Percentiles rank a stretch among this genome's conserved stretches.
Conservation (phyloP, 2,888 invertebrate species). For the Eristalis intricaria region DNA sequence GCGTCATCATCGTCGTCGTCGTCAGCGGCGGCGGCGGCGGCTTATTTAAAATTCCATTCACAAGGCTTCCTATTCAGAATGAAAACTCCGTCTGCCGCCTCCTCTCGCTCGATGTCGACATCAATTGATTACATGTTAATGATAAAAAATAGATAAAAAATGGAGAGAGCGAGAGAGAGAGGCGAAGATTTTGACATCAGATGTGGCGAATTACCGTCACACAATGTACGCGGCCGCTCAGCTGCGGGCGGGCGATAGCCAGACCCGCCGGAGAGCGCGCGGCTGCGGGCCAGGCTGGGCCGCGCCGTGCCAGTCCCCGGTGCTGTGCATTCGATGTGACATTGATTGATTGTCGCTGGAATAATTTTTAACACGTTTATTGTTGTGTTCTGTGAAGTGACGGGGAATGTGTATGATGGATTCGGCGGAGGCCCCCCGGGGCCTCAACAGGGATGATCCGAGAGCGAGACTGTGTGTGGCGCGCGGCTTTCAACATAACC, state of each 20-base stretch:
- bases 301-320: background rate
- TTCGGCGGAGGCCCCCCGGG: background rate
- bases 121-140: slow-evolving; percentile 71
- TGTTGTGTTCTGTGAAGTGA: slow-evolving; percentile 37
- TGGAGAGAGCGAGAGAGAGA: background rate
- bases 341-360: slow-evolving; percentile 67
- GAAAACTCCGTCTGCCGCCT: slow-evolving; percentile 56
- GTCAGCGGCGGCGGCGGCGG: slow-evolving; percentile 25
- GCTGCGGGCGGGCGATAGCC: too few relatives aligned
- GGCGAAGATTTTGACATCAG: slow-evolving; percentile 62
- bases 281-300: background rate
- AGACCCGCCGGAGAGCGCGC: background rate
- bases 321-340: slow-evolving; percentile 51
- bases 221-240: slow-evolving; percentile 7
- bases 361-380: slow-evolving; percentile 66
- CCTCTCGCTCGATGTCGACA: slow-evolving; percentile 63
- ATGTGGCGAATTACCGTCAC: slow-evolving; percentile 58
- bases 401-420: background rate
- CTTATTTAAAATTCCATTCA: slow-evolving; percentile 71
- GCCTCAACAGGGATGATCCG: background rate
- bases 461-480: slow-evolving; percentile 50
- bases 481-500: slow-evolving; percentile 58
- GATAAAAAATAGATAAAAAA: slow-evolving; percentile 52
- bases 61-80: slow-evolving; percentile 70
- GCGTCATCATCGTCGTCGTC: background rate